phyloP scores from a whole-genome alignment of 2,797 vertebrate species.

The Sardinella longiceps region DNA sequence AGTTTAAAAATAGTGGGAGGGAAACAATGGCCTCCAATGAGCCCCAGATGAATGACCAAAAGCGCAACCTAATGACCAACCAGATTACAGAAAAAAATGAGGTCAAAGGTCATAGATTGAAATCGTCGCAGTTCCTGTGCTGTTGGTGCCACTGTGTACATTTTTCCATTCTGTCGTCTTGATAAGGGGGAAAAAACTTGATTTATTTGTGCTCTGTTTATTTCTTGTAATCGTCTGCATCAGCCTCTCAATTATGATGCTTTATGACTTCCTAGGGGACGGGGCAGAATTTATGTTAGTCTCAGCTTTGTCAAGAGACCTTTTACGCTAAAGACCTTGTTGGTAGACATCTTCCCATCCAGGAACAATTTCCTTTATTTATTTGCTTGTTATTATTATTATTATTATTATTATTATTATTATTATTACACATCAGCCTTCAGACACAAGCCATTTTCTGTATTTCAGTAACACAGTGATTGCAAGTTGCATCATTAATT shows the following conservation, averaged over 20 bases:
- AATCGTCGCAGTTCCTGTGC: slow-evolving; percentile 66
- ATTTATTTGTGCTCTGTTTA: slow-evolving; percentile 42
- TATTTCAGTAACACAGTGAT: slow-evolving; percentile 8
- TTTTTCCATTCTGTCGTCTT: slow-evolving; percentile 53
- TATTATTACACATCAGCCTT: background rate
- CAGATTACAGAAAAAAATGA: slow-evolving; percentile 76
- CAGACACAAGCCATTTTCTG: slow-evolving; percentile 6
- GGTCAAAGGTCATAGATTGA: slow-evolving; percentile 73
- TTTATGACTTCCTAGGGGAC: slow-evolving; percentile 53
- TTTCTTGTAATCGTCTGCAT: slow-evolving; percentile 39
- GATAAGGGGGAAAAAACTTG: slow-evolving; percentile 47
- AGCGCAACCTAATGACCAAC: slow-evolving; percentile 73
- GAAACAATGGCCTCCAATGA: slow-evolving; percentile 67
- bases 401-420: no score
- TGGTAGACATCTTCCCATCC: slow-evolving; percentile 2
- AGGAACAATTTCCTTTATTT: background rate
- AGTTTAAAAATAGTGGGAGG: slow-evolving; percentile 52
- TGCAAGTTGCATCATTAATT: slow-evolving; percentile 73
- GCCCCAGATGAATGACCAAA: slow-evolving; percentile 70
- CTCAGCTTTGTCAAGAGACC: slow-evolving; percentile 18
- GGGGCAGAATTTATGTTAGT: slow-evolving; percentile 16
- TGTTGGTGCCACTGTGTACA: slow-evolving; percentile 63
- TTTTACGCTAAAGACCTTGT: slow-evolving; percentile 31
- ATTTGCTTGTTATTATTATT: no score
- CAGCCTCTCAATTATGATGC: slow-evolving; percentile 31